These are phyloP conservation scores for Myxocyprinus asiaticus DNA, from an alignment of 2,113 vertebrate genomes.

Conservation along the genomic window DNA sequence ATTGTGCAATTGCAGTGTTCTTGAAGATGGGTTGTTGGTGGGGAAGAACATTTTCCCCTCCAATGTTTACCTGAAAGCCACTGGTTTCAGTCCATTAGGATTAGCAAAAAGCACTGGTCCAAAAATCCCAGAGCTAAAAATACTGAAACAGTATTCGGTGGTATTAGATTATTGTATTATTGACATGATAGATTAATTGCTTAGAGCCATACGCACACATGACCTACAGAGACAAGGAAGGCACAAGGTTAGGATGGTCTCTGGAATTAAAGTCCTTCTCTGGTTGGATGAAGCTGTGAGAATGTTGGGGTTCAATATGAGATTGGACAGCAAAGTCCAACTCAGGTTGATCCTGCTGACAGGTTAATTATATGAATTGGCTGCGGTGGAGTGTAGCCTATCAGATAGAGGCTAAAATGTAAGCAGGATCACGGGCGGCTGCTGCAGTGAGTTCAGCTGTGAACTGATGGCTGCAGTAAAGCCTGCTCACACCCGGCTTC, in stretches of 20 bases:
- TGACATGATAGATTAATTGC: constrained; percentile 20
- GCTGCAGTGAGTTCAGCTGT: constrained; percentile 62
- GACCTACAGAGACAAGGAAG: constrained; percentile 4
- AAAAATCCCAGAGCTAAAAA: neutral
- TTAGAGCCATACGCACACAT: neutral
- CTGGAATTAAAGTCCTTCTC: constrained; percentile 59
- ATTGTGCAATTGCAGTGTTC: too few relatives aligned
- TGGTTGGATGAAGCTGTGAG: constrained; percentile 70
- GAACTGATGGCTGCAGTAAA: constrained; percentile 70
- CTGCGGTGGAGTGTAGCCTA: constrained; percentile 76
- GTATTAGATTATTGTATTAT: constrained; percentile 33
- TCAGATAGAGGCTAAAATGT: constrained; percentile 73
- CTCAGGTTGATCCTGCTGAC: constrained; percentile 74
- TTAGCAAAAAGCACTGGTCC: neutral
- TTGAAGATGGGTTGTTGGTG: too few relatives aligned
- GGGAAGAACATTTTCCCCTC: too few relatives aligned
- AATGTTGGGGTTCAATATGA: constrained; percentile 67
- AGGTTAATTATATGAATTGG: constrained; percentile 79
- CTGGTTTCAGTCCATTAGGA: neutral
- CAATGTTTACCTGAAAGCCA: too few relatives aligned
- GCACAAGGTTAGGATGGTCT: neutral
- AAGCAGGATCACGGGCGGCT: constrained; percentile 57
- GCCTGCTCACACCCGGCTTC: constrained; percentile 14
- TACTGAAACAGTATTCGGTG: neutral
- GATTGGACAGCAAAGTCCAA: constrained; percentile 71